Evolutionary conservation across 2,113 vertebrate species (phyloP).

Genomic region (Odontophorus gujanensis): DNA sequence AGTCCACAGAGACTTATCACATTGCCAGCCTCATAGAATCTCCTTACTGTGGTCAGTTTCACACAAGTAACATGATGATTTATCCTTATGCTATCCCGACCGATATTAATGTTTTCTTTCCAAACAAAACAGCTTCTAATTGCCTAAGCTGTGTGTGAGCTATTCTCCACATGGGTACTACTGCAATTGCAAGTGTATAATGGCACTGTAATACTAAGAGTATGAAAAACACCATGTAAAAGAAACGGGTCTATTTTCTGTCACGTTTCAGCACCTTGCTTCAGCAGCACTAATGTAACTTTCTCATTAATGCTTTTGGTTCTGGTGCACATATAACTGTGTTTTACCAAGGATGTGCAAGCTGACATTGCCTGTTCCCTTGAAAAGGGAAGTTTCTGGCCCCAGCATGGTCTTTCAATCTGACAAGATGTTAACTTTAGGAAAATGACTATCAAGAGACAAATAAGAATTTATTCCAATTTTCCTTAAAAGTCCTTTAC

Average conservation of each 20-base stretch:
- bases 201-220: conserved; percentile 48
- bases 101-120: conserved; percentile 50
- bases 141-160: conserved; percentile 54
- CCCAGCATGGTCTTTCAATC: not conserved
- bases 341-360: not conserved
- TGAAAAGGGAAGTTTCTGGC: not conserved
- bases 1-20: conserved; percentile 24
- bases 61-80: not conserved
- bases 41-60: conserved; percentile 21
- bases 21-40: conserved; percentile 29
- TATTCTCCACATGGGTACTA: conserved; percentile 25
- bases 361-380: not conserved
- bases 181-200: conserved; percentile 32
- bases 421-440: not conserved
- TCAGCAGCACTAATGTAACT: not conserved
- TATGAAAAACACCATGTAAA: conserved; percentile 49
- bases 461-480: not conserved
- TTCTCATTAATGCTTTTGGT: not conserved
- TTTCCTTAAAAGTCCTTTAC: not conserved
- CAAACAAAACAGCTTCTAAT: conserved; percentile 70
- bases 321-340: not conserved
- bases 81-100: conserved; percentile 45
- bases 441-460: not conserved
- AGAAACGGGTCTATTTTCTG: conserved; percentile 15
- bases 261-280: conserved; percentile 14